Evolutionary conservation across 2,797 vertebrate species (phyloP), one percentile per base, ranked within the genome.

Genomic region (Lutjanus argentimaculatus): DNA sequence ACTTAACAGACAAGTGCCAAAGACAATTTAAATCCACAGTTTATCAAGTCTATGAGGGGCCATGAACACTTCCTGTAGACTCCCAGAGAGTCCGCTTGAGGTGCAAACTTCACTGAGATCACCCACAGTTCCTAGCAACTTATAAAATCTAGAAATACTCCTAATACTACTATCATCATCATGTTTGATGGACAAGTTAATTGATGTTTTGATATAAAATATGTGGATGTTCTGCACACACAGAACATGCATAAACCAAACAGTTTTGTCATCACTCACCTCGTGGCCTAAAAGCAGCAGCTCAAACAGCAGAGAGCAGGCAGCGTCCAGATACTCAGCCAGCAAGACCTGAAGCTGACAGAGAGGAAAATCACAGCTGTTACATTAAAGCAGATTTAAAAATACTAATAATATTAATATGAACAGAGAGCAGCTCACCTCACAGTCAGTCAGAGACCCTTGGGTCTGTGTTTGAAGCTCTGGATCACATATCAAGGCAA

Each of bases 301-400:
- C 86, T 97, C 96, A 83, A 95, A 97, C 46, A 97, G 90, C 86
- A 97, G 93, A n/a, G 93, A 93, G 57, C 93, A 94, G 14, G 95
- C 93, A 0, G 91, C 91, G 15, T 96, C 95, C 91, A 94, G 93
- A 56, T 96, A 97, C 80, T 96, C 94, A 0, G 87, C 58, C 11
- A 94, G 82, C 61, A 95, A 91, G 43, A 59, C 85, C 91, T 95
- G 95, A 63, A 94, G 4, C 30, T 36, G 85, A 13, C 0, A 53
- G n/a, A 74, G 13, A 67, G 21, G 14, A 71, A 46, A 62, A 4
- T 1, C 8, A 55, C 9, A 0, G 30, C 17, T 6, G 14, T 36
- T 1, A 65, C 13, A n/a, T 43, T n/a, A 6, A 21, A 48, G 57
- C 17, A n/a, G 4, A 17, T 17, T 2, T 2, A 40, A 15, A 2